phyloP scores from a whole-genome alignment of 2,113 vertebrate species.

The Piliocolobus tephrosceles region DNA sequence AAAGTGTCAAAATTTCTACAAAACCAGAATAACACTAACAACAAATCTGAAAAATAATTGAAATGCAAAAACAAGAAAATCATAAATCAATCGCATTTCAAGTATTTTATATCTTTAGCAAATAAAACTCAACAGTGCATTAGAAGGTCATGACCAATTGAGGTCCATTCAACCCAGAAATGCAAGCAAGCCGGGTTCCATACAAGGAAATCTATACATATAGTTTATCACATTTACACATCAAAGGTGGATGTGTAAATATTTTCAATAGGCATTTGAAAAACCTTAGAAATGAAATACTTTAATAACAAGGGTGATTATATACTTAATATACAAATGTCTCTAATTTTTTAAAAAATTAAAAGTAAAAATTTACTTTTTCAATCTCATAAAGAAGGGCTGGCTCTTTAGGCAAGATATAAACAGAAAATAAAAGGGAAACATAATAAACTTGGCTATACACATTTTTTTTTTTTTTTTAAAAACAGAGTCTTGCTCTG shows the following conservation, averaged over 20 bases:
- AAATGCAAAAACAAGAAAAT: neutral
- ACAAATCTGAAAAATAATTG: conserved; percentile 31
- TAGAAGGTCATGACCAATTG: neutral
- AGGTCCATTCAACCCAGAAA: neutral
- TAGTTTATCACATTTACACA: neutral
- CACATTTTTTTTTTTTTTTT: neutral
- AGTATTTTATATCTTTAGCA: neutral
- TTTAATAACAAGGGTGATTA: neutral
- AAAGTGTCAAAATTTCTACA: conserved; percentile 2
- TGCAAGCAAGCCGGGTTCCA: neutral
- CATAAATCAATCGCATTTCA: neutral
- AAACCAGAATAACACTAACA: neutral
- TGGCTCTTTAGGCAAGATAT: neutral
- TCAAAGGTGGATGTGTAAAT: neutral
- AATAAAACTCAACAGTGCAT: neutral
- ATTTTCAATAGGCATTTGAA: neutral
- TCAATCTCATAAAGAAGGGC: neutral
- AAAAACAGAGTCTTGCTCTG: too few species aligned
- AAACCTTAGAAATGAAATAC: conserved; percentile 16
- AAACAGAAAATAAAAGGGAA: neutral
- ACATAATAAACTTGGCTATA: neutral
- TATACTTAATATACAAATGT: neutral
- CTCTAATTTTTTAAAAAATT: neutral
- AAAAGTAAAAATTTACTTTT: neutral
- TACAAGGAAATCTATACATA: neutral